Evolutionary conservation across 2,888 invertebrate species (phyloP), one percentile per base, ranked within the genome.

Genomic region (Epistrophella euchroma): DNA sequence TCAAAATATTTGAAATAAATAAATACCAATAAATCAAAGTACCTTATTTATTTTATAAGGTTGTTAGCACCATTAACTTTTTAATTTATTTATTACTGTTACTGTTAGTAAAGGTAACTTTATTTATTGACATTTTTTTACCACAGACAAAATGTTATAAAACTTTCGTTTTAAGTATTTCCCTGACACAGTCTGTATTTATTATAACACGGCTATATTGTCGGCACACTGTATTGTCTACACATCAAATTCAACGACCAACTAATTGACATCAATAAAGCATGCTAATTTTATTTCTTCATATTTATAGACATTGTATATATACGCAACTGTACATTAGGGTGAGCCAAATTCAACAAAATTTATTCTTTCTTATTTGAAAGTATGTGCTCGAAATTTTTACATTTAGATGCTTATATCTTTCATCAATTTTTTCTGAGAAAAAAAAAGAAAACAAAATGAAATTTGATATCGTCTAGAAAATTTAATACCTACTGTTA

Each of bases 221-320:
- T 4, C 32, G 45, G 56, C 37, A 11, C 40, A 7, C 40, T 7
- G 19, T 66, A 79, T 45, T 45, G 68, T 70, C 72, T 70, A 50
- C 25, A 82, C 76, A 82, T 86, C 73, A 86, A 86, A 86, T 66
- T 64, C 73, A 86, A 86, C 82, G 78, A 86, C 82, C 86, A 82
- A 78, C 82, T 86, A 86, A 86, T 86, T 82, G 86, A 78, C 82
- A 86, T 74, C 77, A 77, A 86, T 86, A 86, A 86, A 86, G 64
- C 56, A 78, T 81, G 66, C 77, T 82, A 82, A 86, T 86, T 86
- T 82, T 74, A 82, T 82, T 82, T 74, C 58, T 77, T 82, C 77
- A 74, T 76, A 60, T 40, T 25, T 60, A 60, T 19, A 45, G 45
- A 17, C 35, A 17, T 45, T 64, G 15, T 17, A 45, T n/a, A 37